Evolutionary conservation across 2,888 invertebrate species (phyloP), one percentile per base, ranked within the genome.

Genomic region (Apeira syringaria): DNA sequence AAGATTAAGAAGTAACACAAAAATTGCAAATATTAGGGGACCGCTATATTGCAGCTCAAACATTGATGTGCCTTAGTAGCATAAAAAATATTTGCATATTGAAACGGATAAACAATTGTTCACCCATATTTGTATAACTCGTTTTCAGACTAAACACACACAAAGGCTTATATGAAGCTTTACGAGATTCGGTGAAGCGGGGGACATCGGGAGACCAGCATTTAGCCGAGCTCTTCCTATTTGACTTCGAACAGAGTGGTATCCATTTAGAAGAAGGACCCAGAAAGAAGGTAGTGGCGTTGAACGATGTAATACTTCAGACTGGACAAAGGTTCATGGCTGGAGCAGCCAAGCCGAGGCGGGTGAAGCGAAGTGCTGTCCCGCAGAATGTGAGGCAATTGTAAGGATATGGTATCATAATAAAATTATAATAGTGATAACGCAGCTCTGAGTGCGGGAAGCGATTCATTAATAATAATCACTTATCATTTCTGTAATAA

Each of bases 241-340:
- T 98, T 74, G 99, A 99, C 80, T 99, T 99, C 81, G 98, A 99
- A 73, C 98, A 98, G 76, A 96, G 97, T 72, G 99, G 99, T 1
- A 99, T 99, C 47, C 99, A 99, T 76, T 88, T 99, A 44, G 92
- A 94, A 5, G 95, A 97, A 50, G 81, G 88, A 0, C 92, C 94
- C 27, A 90, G 97, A 12, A 79, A 90, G 40, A 76, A 90, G 62
- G 98, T 99, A 30, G 98, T 99, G 0, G 90, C 93, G 0, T 88
- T 99, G 11, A 99, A 98, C 71, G 96, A 98, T 71, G 90, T 92
- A 34, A 97, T 98, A 49, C 87, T 98, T 17, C 94, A 94, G 76
- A 88, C 95, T 1, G 97, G 97, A 0, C 97, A 97, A 75, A 90
- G 93, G 62, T 97, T 97, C 65, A 95, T 96, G 92, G 91, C 93